Evolutionary conservation across 2,888 invertebrate species (phyloP), one percentile per base, ranked within the genome.

Genomic region (Chironomus tentans): DNA sequence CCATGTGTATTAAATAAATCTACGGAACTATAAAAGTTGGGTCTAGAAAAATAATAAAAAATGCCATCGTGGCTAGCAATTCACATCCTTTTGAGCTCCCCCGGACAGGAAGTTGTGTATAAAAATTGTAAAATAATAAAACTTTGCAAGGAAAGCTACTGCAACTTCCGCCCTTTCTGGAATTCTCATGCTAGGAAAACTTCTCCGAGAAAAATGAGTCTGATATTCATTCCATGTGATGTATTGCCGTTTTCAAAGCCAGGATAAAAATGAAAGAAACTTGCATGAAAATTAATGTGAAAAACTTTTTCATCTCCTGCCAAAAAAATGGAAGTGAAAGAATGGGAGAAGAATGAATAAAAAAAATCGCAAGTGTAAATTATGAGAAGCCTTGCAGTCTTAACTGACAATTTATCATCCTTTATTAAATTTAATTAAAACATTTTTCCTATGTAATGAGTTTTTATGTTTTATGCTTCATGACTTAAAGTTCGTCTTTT

Each of bases 261-360:
- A 56, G 56, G n/a, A 18, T 56, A 18, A 56, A 65, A 65, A 65
- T 13, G 22, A 65, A 62, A n/a, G 65, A 65, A 18, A 65, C 21
- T 21, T 38, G 46, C 46, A 68, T 68, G 68, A 68, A 68, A 68
- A 68, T 68, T 68, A 68, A 68, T 68, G 68, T 68, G 68, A 68
- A 68, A 68, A 68, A 68, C 28, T 68, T 68, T 68, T 68, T 68
- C 38, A 15, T 24, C 65, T 24, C 65, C 22, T 38, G 22, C 21
- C 12, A 24, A 65, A 24, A 65, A 65, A 65, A 65, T 12, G 24
- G 13, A 65, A 10, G 21, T 24, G 3, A 65, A 65, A 65, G 22
- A 65, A 48, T 48, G 22, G 50, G 15, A 50, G 50, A 56, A 56
- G 56, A 56, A 5, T 7, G 56, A 18, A 7, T 56, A 56, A 15